phyloP scores from a whole-genome alignment of 2,797 vertebrate species.

The Enteromius treurensis region DNA sequence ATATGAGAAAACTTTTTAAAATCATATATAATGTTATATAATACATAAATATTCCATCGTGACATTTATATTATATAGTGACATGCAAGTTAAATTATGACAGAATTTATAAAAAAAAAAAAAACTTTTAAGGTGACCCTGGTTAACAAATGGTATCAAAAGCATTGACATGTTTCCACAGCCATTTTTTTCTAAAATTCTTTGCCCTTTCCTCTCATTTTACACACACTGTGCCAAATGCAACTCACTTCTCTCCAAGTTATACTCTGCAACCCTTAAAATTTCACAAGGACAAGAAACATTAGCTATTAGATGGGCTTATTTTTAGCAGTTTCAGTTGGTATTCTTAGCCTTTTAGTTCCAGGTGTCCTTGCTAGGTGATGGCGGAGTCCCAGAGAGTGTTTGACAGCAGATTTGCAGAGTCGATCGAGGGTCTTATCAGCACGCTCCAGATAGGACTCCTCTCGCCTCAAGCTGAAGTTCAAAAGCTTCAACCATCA shows the following conservation, averaged over 20 bases:
- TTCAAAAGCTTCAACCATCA: slow-evolving; percentile 43
- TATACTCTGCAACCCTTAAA: slow-evolving; percentile 60
- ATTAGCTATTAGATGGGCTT: slow-evolving; percentile 55
- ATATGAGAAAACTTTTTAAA: neutral
- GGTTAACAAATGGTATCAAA: neutral
- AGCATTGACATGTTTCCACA: neutral
- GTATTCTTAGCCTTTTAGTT: slow-evolving; percentile 65
- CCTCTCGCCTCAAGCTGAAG: slow-evolving; percentile 43
- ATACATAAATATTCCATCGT: neutral
- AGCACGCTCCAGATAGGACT: slow-evolving; percentile 48
- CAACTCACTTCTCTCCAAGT: slow-evolving; percentile 33
- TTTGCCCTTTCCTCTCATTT: slow-evolving; percentile 25
- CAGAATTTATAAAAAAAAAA: neutral
- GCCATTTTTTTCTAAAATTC: neutral
- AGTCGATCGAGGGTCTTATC: slow-evolving; percentile 48
- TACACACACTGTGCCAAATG: slow-evolving; percentile 21
- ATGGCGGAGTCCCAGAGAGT: slow-evolving; percentile 47
- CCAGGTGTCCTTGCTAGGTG: slow-evolving; percentile 65
- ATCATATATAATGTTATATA: neutral
- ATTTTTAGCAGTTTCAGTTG: slow-evolving; percentile 65
- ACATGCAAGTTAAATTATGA: neutral
- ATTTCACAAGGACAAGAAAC: slow-evolving; percentile 60
- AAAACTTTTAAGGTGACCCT: neutral
- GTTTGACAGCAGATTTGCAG: slow-evolving; percentile 21
- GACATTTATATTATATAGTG: neutral